Conservation (phyloP, 2,797 vertebrate species). For the Scolopax rusticola region DNA sequence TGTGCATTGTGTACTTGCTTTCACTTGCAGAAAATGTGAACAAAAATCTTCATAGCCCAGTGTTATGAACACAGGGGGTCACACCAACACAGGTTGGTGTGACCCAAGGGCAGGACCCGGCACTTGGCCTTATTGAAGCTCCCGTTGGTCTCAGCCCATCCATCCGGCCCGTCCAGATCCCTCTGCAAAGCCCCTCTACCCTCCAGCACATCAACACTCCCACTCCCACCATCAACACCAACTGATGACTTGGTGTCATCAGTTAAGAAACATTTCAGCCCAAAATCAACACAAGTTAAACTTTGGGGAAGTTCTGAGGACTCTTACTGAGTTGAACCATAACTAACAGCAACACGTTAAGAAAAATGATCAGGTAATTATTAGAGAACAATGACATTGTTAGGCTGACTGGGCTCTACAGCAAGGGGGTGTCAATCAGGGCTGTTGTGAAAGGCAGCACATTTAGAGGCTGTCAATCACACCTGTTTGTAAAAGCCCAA, state of each 20-base stretch:
- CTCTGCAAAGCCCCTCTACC: no score
- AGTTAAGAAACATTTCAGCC: constrained; percentile 1
- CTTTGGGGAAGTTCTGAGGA: not conserved
- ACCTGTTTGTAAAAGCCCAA: constrained; percentile 4
- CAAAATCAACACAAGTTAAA: not conserved
- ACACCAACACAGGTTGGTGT: no score
- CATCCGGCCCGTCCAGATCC: no score
- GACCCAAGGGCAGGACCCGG: no score
- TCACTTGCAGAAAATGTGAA: not conserved
- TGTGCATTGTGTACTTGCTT: not conserved
- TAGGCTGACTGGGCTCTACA: constrained; percentile 46
- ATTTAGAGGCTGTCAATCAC: constrained; percentile 53
- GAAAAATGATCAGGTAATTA: constrained; percentile 27
- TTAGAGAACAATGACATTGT: constrained; percentile 42
- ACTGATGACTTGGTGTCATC: not conserved
- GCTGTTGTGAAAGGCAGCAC: constrained; percentile 42
- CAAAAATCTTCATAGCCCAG: not conserved
- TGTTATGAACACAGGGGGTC: not conserved
- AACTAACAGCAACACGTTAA: not conserved
- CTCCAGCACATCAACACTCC: no score
- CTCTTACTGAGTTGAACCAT: not conserved
- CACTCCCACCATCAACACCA: no score
- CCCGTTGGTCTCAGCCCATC: no score
- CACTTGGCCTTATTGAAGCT: no score
- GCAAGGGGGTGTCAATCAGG: constrained; percentile 21